Evolutionary conservation across 1,140 invertebrate species (phyloP).

Genomic region (Drosophila lowei): DNA sequence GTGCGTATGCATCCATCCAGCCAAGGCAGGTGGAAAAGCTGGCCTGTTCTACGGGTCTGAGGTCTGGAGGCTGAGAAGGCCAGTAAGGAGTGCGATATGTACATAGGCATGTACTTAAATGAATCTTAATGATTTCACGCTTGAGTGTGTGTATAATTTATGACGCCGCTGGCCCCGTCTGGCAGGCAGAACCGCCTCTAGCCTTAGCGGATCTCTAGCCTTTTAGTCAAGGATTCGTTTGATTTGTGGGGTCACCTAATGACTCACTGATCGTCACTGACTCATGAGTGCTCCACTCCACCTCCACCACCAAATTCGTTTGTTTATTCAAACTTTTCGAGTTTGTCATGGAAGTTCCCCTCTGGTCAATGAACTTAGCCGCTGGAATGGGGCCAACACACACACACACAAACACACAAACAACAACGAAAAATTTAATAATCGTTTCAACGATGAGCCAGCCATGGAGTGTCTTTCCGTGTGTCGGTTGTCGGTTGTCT

Average conservation of each 20-base stretch:
- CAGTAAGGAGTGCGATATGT: constrained; percentile 23
- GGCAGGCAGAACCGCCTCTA: neutral
- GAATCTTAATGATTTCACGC: constrained; percentile 35
- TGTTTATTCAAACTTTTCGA: constrained; percentile 21
- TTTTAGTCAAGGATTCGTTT: no score
- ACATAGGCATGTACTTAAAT: constrained; percentile 33
- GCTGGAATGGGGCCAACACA: constrained; percentile 63
- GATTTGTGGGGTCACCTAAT: neutral
- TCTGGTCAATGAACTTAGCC: constrained; percentile 62
- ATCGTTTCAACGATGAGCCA: constrained; percentile 38
- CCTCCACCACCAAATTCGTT: constrained; percentile 10
- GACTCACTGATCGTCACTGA: constrained; percentile 31
- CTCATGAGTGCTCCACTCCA: constrained; percentile 20
- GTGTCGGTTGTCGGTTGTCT: constrained; percentile 7
- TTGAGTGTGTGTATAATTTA: constrained; percentile 43
- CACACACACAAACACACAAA: constrained; percentile 26
- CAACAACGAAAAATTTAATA: constrained; percentile 57
- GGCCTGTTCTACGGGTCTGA: constrained; percentile 5
- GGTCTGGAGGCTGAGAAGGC: constrained; percentile 6
- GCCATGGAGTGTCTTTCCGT: no score
- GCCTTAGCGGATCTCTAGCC: no score
- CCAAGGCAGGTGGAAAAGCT: constrained; percentile 19
- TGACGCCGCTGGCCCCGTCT: constrained; percentile 54
- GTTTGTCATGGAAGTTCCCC: constrained; percentile 33
- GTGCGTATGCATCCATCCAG: constrained; percentile 30